phyloP scores from a whole-genome alignment of 2,888 invertebrate species.

The Euclidia mi region DNA sequence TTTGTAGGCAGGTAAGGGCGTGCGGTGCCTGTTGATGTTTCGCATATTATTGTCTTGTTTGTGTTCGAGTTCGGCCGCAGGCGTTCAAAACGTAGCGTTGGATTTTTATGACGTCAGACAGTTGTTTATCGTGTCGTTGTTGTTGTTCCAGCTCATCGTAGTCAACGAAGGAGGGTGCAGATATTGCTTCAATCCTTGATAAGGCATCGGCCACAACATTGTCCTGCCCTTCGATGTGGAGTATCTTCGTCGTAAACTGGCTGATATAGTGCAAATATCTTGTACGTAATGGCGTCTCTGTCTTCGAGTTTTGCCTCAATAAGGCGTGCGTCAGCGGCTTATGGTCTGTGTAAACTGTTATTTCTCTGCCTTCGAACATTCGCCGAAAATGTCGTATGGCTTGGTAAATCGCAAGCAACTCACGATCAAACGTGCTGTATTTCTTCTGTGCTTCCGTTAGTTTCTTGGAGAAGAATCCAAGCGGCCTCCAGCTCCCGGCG shows the following conservation, averaged over 20 bases:
- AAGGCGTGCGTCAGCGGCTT: conserved; percentile 11
- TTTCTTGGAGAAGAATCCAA: no score
- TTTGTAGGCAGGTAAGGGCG: background rate
- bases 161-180: background rate
- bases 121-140: background rate
- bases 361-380: conserved; percentile 8
- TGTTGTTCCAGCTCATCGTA: background rate
- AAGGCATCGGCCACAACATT: background rate
- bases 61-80: background rate
- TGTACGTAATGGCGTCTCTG: background rate
- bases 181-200: background rate
- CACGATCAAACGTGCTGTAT: conserved; percentile 2
- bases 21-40: background rate
- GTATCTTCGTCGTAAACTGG: background rate
- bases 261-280: background rate
- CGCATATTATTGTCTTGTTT: background rate
- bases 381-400: background rate
- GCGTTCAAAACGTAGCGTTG: background rate
- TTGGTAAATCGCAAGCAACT: conserved; percentile 9
- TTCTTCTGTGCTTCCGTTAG: conserved; percentile 5
- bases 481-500: no score
- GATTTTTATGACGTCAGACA: background rate
- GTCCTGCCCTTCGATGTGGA: background rate
- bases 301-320: background rate
- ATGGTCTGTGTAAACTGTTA: conserved; percentile 9